Percentiles rank a stretch among this genome's conserved stretches.
Evolutionary conservation across 2,888 invertebrate genomes (phyloP).

Genomic region (Fragum whitleyi): DNA sequence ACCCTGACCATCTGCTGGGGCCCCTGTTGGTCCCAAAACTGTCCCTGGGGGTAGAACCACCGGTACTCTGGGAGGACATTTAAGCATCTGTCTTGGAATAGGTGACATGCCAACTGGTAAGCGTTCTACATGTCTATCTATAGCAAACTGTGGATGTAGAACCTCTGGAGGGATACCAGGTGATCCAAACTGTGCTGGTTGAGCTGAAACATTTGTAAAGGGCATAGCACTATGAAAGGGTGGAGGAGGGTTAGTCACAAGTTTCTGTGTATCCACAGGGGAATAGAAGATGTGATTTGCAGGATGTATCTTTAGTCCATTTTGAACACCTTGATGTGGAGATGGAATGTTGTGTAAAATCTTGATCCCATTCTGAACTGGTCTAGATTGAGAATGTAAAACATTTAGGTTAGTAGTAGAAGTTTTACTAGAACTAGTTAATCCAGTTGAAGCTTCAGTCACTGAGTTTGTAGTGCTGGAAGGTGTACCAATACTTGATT

Average conservation of each 20-base stretch:
- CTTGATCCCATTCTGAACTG: conserved; percentile 7
- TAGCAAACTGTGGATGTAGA: neutral
- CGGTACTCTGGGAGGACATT: conserved; percentile 56
- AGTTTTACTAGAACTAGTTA: neutral
- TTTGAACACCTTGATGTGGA: neutral
- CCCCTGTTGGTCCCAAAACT: conserved; percentile 34
- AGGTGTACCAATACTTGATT: conserved; percentile 12
- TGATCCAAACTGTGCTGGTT: neutral
- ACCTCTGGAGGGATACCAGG: neutral
- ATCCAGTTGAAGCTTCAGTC: neutral
- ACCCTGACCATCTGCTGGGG: conserved; percentile 40
- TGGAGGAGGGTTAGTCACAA: conserved; percentile 18
- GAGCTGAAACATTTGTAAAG: neutral
- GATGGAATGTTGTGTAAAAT: conserved; percentile 7
- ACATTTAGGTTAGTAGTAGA: neutral
- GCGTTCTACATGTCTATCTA: conserved; percentile 5
- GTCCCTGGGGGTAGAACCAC: conserved; percentile 54
- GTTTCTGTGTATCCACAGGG: conserved; percentile 10
- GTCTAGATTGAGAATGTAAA: neutral
- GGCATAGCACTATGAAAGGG: neutral
- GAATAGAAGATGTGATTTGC: conserved; percentile 13
- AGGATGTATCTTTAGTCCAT: conserved; percentile 3
- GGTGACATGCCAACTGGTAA: conserved; percentile 3
- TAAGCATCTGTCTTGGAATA: conserved; percentile 42
- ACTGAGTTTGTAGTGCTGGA: neutral